phyloP scores from a whole-genome alignment of 2,888 invertebrate genomes.

The Netelia melanura region DNA sequence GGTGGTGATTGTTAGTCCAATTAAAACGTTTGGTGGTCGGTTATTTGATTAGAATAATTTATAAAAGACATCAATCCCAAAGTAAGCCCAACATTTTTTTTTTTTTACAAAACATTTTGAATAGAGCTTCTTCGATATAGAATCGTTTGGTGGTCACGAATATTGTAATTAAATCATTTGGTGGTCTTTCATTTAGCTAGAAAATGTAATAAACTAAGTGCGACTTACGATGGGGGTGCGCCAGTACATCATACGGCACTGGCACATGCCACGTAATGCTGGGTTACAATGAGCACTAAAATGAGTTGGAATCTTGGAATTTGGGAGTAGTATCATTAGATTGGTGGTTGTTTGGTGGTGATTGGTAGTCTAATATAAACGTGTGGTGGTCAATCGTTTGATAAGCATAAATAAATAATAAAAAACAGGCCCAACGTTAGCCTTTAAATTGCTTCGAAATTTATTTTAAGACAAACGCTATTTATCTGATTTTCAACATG shows the following conservation, averaged over 20 bases:
- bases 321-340: not conserved
- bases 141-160: not conserved
- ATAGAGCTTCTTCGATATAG: conserved; percentile 1
- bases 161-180: not conserved
- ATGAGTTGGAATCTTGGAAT: not conserved
- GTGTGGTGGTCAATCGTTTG: not conserved
- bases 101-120: not conserved
- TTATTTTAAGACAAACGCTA: not conserved
- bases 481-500: not conserved
- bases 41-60: conserved; percentile 33
- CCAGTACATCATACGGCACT: not conserved
- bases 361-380: not conserved
- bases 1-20: not conserved
- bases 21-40: conserved; percentile 23
- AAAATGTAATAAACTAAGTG: not conserved
- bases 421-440: not conserved
- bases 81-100: conserved; percentile 37
- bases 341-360: not conserved
- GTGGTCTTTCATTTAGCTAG: not conserved
- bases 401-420: not conserved
- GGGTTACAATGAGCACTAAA: not conserved
- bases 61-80: conserved; percentile 8
- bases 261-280: conserved; percentile 3
- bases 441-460: not conserved
- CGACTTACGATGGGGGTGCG: not conserved